phyloP scores from a whole-genome alignment of 2,888 invertebrate species.

The Scaptodrosophila latifasciaeformis region DNA sequence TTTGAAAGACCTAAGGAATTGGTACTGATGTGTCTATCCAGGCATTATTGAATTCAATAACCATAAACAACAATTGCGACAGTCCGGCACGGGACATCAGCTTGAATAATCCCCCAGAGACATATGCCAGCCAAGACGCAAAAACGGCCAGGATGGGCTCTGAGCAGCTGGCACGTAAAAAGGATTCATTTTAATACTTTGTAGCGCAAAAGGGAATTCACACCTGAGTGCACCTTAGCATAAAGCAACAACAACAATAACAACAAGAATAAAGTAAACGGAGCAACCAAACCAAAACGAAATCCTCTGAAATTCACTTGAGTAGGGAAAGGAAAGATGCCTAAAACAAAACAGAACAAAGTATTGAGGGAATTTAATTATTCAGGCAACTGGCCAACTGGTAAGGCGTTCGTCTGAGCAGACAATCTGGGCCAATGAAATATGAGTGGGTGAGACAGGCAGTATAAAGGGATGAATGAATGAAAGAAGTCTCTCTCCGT shows the following conservation, averaged over 20 bases:
- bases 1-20: too few relatives aligned
- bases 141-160: constrained; percentile 7
- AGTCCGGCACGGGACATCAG: too few relatives aligned
- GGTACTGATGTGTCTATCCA: too few relatives aligned
- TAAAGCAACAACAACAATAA: constrained; percentile 25
- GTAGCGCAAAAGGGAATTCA: constrained; percentile 1
- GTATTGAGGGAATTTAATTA: constrained; percentile 37
- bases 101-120: not conserved
- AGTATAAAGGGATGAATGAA: too few relatives aligned
- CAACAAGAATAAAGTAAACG: too few relatives aligned
- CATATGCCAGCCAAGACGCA: not conserved
- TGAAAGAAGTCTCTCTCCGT: too few relatives aligned
- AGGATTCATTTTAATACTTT: constrained; percentile 51
- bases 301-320: not conserved
- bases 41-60: constrained; percentile 44
- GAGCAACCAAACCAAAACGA: not conserved
- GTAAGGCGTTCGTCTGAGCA: too few relatives aligned
- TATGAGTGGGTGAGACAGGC: too few relatives aligned
- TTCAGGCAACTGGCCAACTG: too few relatives aligned
- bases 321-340: not conserved
- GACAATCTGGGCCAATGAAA: too few relatives aligned
- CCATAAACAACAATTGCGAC: constrained; percentile 38
- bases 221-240: constrained; percentile 31
- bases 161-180: constrained; percentile 47
- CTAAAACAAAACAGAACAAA: too few relatives aligned